A percentile compares a stretch with the other conserved stretches of the same genome.
phyloP scores from a whole-genome alignment of 2,797 vertebrate genomes.

The Poecilia gillii region DNA sequence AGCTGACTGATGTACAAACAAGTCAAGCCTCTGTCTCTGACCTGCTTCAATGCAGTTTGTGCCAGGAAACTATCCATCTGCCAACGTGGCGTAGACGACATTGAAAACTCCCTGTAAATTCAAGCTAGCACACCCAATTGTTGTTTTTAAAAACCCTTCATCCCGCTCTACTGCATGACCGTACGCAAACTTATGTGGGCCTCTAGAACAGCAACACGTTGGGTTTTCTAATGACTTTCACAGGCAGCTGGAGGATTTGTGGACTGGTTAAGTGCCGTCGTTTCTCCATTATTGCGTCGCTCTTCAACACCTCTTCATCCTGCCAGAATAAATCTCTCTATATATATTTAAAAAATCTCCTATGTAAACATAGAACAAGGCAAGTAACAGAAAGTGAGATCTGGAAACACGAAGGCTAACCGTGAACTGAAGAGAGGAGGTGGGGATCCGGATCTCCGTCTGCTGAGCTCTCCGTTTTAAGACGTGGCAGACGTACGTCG shows the following conservation, averaged over 20 bases:
- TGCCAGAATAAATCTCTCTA: constrained; percentile 6
- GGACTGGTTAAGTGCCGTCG: constrained; percentile 11
- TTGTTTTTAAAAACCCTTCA: neutral
- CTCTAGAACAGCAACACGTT: constrained; percentile 8
- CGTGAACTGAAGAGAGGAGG: constrained; percentile 40
- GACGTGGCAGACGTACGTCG: constrained; percentile 24
- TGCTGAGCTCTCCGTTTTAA: constrained; percentile 16
- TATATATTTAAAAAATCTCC: constrained; percentile 2
- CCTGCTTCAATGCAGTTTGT: neutral
- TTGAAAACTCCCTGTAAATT: neutral
- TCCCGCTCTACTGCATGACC: neutral
- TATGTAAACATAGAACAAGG: constrained; percentile 57
- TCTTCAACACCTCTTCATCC: constrained; percentile 38
- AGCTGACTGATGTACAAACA: neutral
- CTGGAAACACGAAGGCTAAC: constrained; percentile 33
- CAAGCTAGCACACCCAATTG: neutral
- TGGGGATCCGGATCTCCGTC: constrained; percentile 11
- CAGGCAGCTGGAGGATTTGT: constrained; percentile 6
- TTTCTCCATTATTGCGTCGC: constrained; percentile 42
- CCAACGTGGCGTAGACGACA: neutral
- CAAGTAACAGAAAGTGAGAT: constrained; percentile 33
- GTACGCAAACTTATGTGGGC: constrained; percentile 1
- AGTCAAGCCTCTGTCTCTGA: neutral
- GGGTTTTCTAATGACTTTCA: constrained; percentile 1
- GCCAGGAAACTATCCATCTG: neutral